phyloP scores from a whole-genome alignment of 2,797 vertebrate species.

The Esox lucius region DNA sequence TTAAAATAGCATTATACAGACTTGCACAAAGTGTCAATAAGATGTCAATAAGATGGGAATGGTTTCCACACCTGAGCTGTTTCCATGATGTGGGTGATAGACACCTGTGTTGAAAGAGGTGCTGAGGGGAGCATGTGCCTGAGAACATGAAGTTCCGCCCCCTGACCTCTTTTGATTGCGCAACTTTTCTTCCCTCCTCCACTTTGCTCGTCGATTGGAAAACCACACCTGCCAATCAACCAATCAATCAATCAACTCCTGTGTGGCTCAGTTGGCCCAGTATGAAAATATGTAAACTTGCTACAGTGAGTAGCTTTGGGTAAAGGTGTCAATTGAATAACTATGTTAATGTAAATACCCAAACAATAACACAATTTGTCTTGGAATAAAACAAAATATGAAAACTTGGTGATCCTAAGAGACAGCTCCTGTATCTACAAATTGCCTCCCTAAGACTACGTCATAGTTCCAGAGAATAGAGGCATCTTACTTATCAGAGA shows the following conservation, averaged over 20 bases:
- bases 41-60: neutral
- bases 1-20: neutral
- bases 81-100: constrained; percentile 63
- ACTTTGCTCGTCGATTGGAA: constrained; percentile 76
- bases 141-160: constrained; percentile 56
- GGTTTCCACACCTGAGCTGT: constrained; percentile 57
- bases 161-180: constrained; percentile 70
- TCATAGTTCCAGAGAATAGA: too few species aligned
- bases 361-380: neutral
- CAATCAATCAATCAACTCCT: constrained; percentile 25
- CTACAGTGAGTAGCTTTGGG: too few species aligned
- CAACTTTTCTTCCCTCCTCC: constrained; percentile 76
- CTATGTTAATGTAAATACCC: too few species aligned
- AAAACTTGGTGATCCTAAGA: neutral
- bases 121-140: constrained; percentile 50
- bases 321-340: too few species aligned
- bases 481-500: too few species aligned
- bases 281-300: too few species aligned
- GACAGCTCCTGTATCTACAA: neutral
- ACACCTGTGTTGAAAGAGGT: constrained; percentile 62
- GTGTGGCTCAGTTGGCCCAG: neutral
- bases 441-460: too few species aligned
- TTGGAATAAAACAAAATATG: neutral
- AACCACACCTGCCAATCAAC: constrained; percentile 72
- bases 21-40: neutral